Evolutionary conservation across 2,888 invertebrate genomes (phyloP), one percentile per base, ranked within the genome.

Genomic region (Metallyticus violacea): DNA sequence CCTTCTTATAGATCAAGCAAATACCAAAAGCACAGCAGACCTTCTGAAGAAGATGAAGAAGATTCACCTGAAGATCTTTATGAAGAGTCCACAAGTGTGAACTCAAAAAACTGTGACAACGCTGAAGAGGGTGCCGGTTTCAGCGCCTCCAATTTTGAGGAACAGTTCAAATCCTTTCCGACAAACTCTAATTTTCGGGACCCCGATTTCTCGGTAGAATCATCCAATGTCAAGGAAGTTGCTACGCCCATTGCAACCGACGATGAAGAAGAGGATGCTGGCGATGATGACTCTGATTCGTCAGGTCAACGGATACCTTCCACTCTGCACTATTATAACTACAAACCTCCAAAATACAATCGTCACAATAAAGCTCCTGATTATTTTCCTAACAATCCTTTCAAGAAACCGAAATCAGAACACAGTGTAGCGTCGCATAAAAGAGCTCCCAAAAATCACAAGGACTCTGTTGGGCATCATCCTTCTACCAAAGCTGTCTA

Each of bases 111-210:
- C 40, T 62, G 40, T 4, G 40, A 62, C 9, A 62, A 1, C 9
- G 15, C 40, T 22, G 40, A 62, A 62, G 40, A 62, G 3, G 22
- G 22, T 7, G 40, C 40, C 2, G 40, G 40, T 15, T 62, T 62
- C 15, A 62, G 40, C 4, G 0, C 40, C 3, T 15, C 7, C 27
- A 77, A 77, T 83, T 83, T 83, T 77, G 83, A n/a, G 7, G 77
- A 77, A 77, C 83, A 83, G 29, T 83, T 83, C 28, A 83, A 83
- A 62, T 22, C 77, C 25, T 83, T 83, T 77, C 28, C 83, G 76
- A 26, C 26, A 2, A 82, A 27, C 1, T 22, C 40, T 62, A 62
- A 82, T 40, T 82, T 82, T 6, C 77, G 77, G 25, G 26, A 22
- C 3, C 77, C 77, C 0, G 83, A 77, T 7, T 83, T 83, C 77